Conservation (phyloP, 2,888 invertebrate genomes). For the Spilarctia lutea region DNA sequence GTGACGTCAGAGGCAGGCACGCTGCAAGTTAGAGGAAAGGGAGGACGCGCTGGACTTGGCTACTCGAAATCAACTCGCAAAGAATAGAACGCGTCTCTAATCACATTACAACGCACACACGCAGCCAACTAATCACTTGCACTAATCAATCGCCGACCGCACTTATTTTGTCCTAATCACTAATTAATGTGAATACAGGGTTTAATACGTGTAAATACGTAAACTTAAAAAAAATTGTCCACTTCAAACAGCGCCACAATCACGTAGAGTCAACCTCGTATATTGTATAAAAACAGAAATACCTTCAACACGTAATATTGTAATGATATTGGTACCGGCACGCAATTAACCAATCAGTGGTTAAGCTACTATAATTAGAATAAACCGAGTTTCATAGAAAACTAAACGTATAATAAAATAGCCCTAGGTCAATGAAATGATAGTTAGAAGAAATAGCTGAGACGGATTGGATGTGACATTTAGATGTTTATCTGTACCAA, state of each 20-base stretch:
- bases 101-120: too few species aligned
- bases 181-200: too few species aligned
- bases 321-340: not conserved
- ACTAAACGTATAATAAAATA: not conserved
- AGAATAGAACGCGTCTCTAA: too few species aligned
- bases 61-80: too few species aligned
- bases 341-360: slow-evolving; percentile 8
- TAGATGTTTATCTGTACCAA: not conserved
- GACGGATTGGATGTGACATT: not conserved
- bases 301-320: not conserved
- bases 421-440: not conserved
- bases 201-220: not conserved
- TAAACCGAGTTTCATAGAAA: not conserved
- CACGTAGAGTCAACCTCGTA: not conserved
- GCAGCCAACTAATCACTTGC: too few species aligned
- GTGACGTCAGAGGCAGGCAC: too few species aligned
- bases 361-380: not conserved
- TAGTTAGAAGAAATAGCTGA: not conserved
- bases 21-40: too few species aligned
- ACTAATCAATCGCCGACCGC: too few species aligned
- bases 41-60: too few species aligned
- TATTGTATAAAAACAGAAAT: not conserved
- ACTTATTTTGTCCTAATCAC: too few species aligned
- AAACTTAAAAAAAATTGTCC: not conserved
- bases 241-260: not conserved